Base-by-base conservation (phyloP, 2,113 vertebrate genomes). In the Triplophysa dalaica region DNA sequence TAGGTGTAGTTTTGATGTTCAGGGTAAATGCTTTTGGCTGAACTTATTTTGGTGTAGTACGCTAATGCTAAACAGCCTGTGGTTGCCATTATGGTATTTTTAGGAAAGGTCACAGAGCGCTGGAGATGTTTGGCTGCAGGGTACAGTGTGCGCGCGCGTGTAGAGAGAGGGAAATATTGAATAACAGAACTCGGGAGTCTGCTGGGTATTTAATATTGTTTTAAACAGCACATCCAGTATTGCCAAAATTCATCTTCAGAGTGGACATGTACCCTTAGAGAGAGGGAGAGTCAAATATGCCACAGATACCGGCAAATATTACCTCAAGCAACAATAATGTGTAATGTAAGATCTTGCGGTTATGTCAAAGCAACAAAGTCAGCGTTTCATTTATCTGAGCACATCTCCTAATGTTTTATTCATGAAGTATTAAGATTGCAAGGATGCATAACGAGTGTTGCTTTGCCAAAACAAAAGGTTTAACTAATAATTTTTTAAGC, bases 141-240 rank as follows among this genome's bases (percentile, higher is more conserved):
- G 78, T 54, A 38, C 62, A 65, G 13, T 64, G 24, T 14, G 63
- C 63, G 43, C 77, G 74, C 21, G 19, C 68, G 60, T 70, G 68
- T 77, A 60, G 77, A 83, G 64, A 64, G 75, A 82, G 68, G 73
- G 54, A 64, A 29, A 82, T 87, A 77, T 89, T 81, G 82, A 82
- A 79, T 90, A 86, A 88, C 84, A 70, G 75, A 80, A 89, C 88
- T 78, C 85, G 76, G 78, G 78, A 85, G 83, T 86, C 79, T 78
- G 80, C 77, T 76, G 78, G 80, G 77, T 87, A 86, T 90, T 86
- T 81, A 86, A 88, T 87, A 83, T 65, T 75, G 76, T 83, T 83
- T 74, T 88, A 74, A 78, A 74, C 75, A 63, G 81, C 78, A 78
- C 83, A 84, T 81, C 69, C 79, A 81, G 75, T 81, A 60, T 22